A percentile compares a stretch with the other conserved stretches of the same genome.
Evolutionary conservation across 2,797 vertebrate species (phyloP).

Genomic region (Philypnodon macrostomus): DNA sequence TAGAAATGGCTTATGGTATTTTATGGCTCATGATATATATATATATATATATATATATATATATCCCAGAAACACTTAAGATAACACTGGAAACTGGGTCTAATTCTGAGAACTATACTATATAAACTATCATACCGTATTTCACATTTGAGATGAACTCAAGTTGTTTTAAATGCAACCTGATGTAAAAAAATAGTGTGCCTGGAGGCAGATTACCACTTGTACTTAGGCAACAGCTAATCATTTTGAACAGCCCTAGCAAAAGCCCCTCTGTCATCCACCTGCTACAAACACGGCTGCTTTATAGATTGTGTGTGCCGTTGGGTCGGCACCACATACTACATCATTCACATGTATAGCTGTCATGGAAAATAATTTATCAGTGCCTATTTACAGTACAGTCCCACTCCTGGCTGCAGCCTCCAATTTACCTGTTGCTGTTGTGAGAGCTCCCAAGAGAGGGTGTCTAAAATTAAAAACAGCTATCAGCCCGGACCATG

Average conservation of each 20-base stretch:
- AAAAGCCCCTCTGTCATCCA: background rate
- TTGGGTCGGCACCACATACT: constrained; percentile 20
- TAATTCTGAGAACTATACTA: too few relatives aligned
- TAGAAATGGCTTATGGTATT: too few relatives aligned
- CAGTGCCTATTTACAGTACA: constrained; percentile 62
- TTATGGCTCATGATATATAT: too few relatives aligned
- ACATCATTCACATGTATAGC: constrained; percentile 55
- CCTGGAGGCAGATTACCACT: too few relatives aligned
- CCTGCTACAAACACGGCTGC: background rate
- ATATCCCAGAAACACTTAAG: too few relatives aligned
- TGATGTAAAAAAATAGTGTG: too few relatives aligned
- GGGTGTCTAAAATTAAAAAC: constrained; percentile 72
- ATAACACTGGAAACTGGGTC: too few relatives aligned
- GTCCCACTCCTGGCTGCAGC: constrained; percentile 60
- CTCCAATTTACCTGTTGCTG: constrained; percentile 73
- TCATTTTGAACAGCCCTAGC: background rate
- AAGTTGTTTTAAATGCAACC: too few relatives aligned
- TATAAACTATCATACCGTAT: too few relatives aligned
- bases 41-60: too few relatives aligned
- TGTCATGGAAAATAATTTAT: constrained; percentile 64
- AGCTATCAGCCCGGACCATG: constrained; percentile 48
- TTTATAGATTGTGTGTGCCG: constrained; percentile 14
- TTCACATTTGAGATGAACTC: too few relatives aligned
- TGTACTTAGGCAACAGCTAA: background rate
- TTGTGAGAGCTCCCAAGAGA: constrained; percentile 48